Percentiles rank a stretch among this genome's conserved stretches.
Evolutionary conservation across 2,797 vertebrate genomes (phyloP).

Genomic region (Oreochromis mossambicus): DNA sequence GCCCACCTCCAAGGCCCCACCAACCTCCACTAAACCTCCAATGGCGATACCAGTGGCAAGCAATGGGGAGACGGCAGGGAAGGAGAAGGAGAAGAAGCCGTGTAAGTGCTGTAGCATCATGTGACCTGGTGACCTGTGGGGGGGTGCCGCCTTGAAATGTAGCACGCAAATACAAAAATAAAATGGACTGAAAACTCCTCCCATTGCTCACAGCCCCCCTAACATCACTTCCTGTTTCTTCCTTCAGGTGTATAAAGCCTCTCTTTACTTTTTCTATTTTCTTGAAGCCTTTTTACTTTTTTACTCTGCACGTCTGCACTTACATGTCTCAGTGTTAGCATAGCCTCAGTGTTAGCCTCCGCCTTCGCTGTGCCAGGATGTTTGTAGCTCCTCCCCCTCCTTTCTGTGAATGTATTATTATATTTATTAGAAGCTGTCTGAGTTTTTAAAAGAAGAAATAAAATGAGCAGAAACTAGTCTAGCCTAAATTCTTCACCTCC

Average conservation of each 20-base stretch:
- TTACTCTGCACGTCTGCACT: constrained; percentile 14
- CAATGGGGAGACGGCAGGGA: constrained; percentile 21
- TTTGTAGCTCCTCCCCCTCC: not conserved
- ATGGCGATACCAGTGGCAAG: constrained; percentile 26
- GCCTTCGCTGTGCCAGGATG: not conserved
- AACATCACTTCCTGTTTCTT: constrained; percentile 33
- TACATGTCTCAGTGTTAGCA: not conserved
- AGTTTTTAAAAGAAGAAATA: not conserved
- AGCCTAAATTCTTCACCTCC: not conserved
- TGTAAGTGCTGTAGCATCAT: constrained; percentile 71
- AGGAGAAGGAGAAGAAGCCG: constrained; percentile 46
- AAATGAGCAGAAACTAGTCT: not conserved
- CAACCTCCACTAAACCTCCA: constrained; percentile 40
- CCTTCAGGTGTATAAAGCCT: constrained; percentile 25
- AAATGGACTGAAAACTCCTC: constrained; percentile 4
- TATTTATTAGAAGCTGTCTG: not conserved
- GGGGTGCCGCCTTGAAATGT: not conserved
- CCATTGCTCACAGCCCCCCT: constrained; percentile 28
- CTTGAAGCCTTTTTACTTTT: constrained; percentile 42
- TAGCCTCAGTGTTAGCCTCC: not conserved
- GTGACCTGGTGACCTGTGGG: constrained; percentile 59
- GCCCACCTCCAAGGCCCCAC: constrained; percentile 59
- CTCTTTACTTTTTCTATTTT: constrained; percentile 28
- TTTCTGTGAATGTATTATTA: not conserved
- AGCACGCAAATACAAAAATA: not conserved